phyloP scores from a whole-genome alignment of 2,888 invertebrate genomes.

The Lymantria monacha region DNA sequence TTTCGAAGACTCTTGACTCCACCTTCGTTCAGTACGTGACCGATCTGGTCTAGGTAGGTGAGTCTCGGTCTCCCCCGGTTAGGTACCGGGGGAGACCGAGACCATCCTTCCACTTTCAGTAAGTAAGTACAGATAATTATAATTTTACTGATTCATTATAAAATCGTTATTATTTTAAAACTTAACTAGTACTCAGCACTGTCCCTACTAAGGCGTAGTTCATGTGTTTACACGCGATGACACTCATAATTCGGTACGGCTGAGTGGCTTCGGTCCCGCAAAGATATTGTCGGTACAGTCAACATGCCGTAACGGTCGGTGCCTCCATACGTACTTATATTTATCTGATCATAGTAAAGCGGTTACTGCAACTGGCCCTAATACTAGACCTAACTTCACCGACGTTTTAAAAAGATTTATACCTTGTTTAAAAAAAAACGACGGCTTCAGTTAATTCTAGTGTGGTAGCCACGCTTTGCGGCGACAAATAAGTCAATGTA shows the following conservation, averaged over 20 bases:
- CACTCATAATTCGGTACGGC: conserved; percentile 18
- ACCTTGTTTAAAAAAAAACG: no score
- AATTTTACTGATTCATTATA: neutral
- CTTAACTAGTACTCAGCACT: neutral
- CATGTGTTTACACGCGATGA: conserved; percentile 6
- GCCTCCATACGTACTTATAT: conserved; percentile 16
- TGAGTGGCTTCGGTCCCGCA: conserved; percentile 11
- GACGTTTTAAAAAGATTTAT: no score
- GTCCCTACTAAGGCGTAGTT: neutral
- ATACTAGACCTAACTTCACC: neutral
- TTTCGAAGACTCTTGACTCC: no score
- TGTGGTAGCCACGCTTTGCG: no score
- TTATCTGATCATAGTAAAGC: conserved; percentile 14
- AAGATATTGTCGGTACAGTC: conserved; percentile 7
- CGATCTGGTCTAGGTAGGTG: no score
- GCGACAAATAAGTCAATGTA: no score
- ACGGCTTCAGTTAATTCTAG: no score
- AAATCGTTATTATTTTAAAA: neutral
- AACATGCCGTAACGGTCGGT: conserved; percentile 16
- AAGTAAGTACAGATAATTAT: no score
- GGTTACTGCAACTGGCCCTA: conserved; percentile 6
- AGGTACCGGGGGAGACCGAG: no score
- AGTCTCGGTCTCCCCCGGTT: no score
- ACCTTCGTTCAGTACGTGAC: no score
- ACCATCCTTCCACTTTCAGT: no score